A percentile compares a stretch with the other conserved stretches of the same genome.
Evolutionary conservation across 2,797 vertebrate species (phyloP).

Genomic region (Pseudotriccus pelzelni): DNA sequence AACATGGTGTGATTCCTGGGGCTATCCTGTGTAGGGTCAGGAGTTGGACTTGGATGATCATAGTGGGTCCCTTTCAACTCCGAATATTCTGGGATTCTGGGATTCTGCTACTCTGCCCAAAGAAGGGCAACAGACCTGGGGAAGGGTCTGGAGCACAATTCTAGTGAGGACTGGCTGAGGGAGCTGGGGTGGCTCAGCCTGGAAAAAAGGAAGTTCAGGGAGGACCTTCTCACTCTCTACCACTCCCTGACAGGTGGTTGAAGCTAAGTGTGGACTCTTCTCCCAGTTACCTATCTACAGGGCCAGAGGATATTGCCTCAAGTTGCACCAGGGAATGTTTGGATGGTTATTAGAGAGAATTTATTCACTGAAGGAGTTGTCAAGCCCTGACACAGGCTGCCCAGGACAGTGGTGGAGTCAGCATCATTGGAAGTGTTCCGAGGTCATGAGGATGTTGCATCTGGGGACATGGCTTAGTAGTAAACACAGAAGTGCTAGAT

Average conservation of each 20-base stretch:
- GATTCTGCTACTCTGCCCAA: not conserved
- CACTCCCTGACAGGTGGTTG: not conserved
- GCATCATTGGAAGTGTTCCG: not conserved
- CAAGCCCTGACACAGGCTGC: not conserved
- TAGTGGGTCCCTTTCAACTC: not conserved
- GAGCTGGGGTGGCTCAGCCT: too few relatives aligned
- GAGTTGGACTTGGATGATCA: not conserved
- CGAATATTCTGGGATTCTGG: not conserved
- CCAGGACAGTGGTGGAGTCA: not conserved
- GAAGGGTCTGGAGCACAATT: not conserved
- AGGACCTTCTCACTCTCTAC: not conserved
- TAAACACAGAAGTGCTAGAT: not conserved
- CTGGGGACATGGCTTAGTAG: not conserved
- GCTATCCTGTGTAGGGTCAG: not conserved
- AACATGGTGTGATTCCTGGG: not conserved
- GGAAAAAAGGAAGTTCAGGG: too few relatives aligned
- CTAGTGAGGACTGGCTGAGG: too few relatives aligned
- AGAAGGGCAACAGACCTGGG: not conserved
- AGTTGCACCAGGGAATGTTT: not conserved
- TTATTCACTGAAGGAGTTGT: not conserved
- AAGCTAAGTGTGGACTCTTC: not conserved
- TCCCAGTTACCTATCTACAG: not conserved
- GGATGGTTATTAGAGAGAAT: not conserved
- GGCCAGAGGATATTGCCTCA: not conserved
- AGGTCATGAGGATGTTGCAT: not conserved